Evolutionary conservation across 1,140 invertebrate genomes (phyloP).

Genomic region (Scaptomyza graminum): DNA sequence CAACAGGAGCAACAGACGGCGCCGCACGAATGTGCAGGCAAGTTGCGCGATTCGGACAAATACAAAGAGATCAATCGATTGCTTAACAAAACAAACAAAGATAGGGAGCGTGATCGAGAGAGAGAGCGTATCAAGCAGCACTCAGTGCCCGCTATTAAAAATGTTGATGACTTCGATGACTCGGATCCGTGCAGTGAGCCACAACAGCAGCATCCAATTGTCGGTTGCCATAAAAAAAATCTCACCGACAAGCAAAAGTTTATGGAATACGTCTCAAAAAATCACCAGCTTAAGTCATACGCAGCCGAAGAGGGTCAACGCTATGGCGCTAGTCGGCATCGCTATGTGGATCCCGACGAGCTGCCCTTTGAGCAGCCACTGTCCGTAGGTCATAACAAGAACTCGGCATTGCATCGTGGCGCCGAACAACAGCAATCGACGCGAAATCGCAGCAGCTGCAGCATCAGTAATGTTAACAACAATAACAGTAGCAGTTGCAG

Average conservation of each 20-base stretch:
- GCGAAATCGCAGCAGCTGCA: slow-evolving; percentile 31
- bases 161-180: slow-evolving; percentile 67
- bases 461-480: neutral
- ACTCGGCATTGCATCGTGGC: slow-evolving; percentile 65
- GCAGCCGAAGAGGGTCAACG: slow-evolving; percentile 66
- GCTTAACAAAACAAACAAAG: slow-evolving; percentile 67
- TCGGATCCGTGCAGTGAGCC: slow-evolving; percentile 60
- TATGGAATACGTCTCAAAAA: slow-evolving; percentile 71
- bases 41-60: slow-evolving; percentile 70
- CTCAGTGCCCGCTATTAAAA: slow-evolving; percentile 49
- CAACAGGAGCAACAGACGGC: slow-evolving; percentile 55
- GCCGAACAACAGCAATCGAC: slow-evolving; percentile 19
- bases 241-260: slow-evolving; percentile 81
- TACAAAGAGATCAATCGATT: slow-evolving; percentile 78
- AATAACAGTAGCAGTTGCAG: slow-evolving; percentile 13
- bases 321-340: slow-evolving; percentile 69
- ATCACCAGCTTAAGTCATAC: slow-evolving; percentile 58
- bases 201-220: neutral
- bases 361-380: slow-evolving; percentile 60
- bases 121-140: slow-evolving; percentile 43
- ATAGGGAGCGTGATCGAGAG: slow-evolving; percentile 12
- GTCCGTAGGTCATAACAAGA: slow-evolving; percentile 61
- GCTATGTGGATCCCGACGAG: slow-evolving; percentile 74
- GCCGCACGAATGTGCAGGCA: slow-evolving; percentile 35
- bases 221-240: slow-evolving; percentile 74